Evolutionary conservation across 1,140 invertebrate species (phyloP).

Genomic region (Ips typographus): DNA sequence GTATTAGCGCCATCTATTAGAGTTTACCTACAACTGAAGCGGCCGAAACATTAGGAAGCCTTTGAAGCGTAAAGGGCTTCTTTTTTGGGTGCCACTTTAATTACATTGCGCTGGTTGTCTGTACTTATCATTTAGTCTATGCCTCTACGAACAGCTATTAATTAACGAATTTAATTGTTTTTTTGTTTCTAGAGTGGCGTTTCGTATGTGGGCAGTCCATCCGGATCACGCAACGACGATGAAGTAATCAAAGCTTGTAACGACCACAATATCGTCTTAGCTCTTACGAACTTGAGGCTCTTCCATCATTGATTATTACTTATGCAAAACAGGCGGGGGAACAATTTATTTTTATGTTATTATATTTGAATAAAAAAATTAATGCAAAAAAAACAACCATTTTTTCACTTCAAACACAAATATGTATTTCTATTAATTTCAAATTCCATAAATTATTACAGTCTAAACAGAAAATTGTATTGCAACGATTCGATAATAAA

Average conservation of each 20-base stretch:
- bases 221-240: constrained; percentile 91
- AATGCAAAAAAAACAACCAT: constrained; percentile 1
- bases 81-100: no score
- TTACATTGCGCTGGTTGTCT: no score
- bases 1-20: no score
- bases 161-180: constrained; percentile 24
- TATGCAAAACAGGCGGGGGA: no score
- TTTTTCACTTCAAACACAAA: background rate
- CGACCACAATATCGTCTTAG: constrained; percentile 84
- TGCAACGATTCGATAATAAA: no score
- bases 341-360: background rate
- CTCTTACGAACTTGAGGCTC: constrained; percentile 88
- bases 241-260: constrained; percentile 91
- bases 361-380: background rate
- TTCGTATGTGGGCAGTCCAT: constrained; percentile 87
- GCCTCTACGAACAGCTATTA: no score
- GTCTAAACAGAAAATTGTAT: no score
- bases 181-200: constrained; percentile 83
- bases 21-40: no score
- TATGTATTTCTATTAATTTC: background rate
- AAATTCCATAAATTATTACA: background rate
- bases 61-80: no score
- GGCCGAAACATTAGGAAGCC: no score
- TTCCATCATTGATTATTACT: constrained; percentile 82
- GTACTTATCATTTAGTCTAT: no score